A percentile compares a stretch with the other conserved stretches of the same genome.
phyloP scores from a whole-genome alignment of 2,113 vertebrate genomes.

The Microtus oregoni region DNA sequence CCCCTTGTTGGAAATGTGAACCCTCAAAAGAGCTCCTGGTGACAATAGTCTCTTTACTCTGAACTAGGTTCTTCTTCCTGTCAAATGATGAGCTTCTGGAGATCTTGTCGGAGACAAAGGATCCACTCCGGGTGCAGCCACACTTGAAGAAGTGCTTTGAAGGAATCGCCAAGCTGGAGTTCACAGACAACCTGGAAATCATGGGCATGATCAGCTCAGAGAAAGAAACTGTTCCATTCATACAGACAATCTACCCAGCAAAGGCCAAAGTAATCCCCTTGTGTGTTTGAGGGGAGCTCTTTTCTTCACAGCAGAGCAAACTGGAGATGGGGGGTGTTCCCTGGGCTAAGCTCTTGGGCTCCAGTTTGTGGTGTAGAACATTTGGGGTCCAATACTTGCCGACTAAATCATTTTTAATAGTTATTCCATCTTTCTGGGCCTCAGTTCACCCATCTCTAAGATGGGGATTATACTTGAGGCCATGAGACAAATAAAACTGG shows the following conservation, averaged over 20 bases:
- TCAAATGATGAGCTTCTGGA: slow-evolving; percentile 96
- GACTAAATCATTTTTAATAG: not conserved
- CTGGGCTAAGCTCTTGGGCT: not conserved
- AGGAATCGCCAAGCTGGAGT: slow-evolving; percentile 94
- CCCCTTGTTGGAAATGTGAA: not conserved
- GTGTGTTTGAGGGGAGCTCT: not conserved
- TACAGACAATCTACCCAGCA: slow-evolving; percentile 89
- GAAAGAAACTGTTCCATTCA: slow-evolving; percentile 91
- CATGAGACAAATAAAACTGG: not conserved
- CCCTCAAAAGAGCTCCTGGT: not conserved
- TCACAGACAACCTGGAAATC: slow-evolving; percentile 90
- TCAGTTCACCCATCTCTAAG: not conserved
- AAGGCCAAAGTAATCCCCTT: slow-evolving; percentile 90
- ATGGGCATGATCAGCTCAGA: slow-evolving; percentile 95
- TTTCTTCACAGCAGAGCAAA: not conserved
- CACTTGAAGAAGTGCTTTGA: slow-evolving; percentile 98
- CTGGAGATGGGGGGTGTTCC: not conserved
- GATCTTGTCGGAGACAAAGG: slow-evolving; percentile 96
- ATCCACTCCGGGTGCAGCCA: slow-evolving; percentile 94
- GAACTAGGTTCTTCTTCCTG: slow-evolving; percentile 94
- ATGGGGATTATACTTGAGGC: not conserved
- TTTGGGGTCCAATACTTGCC: not conserved
- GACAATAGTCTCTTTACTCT: slow-evolving; percentile 63
- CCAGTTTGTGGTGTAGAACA: not conserved
- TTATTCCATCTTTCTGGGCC: not conserved